Evolutionary conservation across 2,797 vertebrate genomes (phyloP), one percentile per base, ranked within the genome.

Genomic region (Argya squamiceps): DNA sequence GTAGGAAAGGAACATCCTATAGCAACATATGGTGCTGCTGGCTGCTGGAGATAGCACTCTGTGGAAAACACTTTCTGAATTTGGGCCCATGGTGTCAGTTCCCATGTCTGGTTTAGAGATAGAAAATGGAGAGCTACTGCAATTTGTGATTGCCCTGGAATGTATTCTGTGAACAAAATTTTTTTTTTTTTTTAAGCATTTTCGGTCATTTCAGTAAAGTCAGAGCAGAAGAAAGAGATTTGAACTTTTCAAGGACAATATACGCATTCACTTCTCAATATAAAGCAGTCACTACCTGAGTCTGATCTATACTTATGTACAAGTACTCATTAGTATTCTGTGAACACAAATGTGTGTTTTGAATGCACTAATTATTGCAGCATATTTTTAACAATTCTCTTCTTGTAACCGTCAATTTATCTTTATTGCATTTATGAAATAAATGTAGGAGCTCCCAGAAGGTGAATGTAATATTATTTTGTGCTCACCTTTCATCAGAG

Each of bases 361-460:
- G 68, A 95, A 89, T 77, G 68, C 49, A 56, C 81, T 94, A 94
- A 94, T 95, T 93, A 92, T 93, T 92, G 88, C 67, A 88, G 60
- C 46, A 75, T 60, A 77, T 93, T 96, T 92, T 95, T 88, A 95
- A 85, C 94, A 94, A 93, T 92, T 89, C 50, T 79, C 8, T 73
- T 92, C 41, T 80, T 92, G 74, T 95, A 94, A 94, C 53, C n/a
- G 46, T 94, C 64, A 71, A 89, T 95, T 95, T 83, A 80, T 88
- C 73, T 89, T 89, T 96, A 94, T 87, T 94, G 62, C 81, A 78
- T 92, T 96, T 94, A 94, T 93, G 81, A 89, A 94, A 94, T 94
- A 93, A 91, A 91, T 68, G 58, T 64, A 77, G 84, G 58, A 46
- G 81, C 36, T 93, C 91, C 78, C 87, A 83, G 78, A 89, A 84